These are phyloP conservation scores for Pentamera pediparva DNA, from an alignment of 53 echinoderm and acorn worm species.

Conservation along the genomic window DNA sequence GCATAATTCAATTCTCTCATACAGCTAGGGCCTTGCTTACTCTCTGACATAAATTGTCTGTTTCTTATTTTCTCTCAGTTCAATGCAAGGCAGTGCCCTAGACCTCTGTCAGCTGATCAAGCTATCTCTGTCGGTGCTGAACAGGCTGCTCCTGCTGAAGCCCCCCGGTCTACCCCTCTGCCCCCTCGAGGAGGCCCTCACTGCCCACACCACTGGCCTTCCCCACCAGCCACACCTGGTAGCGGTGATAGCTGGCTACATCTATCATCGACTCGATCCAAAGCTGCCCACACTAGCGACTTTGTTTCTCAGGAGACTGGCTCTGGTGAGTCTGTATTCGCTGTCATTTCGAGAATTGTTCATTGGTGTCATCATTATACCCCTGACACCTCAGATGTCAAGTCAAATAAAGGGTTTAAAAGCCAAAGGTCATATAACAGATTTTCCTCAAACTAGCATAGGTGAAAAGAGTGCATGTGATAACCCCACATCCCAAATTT, in stretches of 20 bases:
- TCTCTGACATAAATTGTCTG: too few relatives aligned
- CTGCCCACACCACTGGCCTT: constrained; percentile 79
- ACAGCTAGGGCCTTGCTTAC: too few relatives aligned
- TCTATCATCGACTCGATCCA: constrained; percentile 86
- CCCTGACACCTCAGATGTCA: too few relatives aligned
- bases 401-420: too few relatives aligned
- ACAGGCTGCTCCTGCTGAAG: constrained; percentile 78
- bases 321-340: constrained; percentile 80
- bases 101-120: constrained; percentile 79
- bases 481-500: too few relatives aligned
- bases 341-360: too few relatives aligned
- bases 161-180: constrained; percentile 45
- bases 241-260: constrained; percentile 80
- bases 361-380: too few relatives aligned
- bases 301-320: constrained; percentile 71
- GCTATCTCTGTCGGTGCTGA: constrained; percentile 84
- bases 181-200: constrained; percentile 79
- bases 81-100: constrained; percentile 55
- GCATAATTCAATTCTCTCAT: too few relatives aligned
- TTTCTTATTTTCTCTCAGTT: constrained; percentile 37
- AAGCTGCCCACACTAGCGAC: constrained; percentile 80
- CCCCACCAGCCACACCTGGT: constrained; percentile 93
- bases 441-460: too few relatives aligned
- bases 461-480: too few relatives aligned
- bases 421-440: too few relatives aligned